Base-by-base conservation (phyloP, 2,888 invertebrate genomes). In the Microctonus brassicae region DNA sequence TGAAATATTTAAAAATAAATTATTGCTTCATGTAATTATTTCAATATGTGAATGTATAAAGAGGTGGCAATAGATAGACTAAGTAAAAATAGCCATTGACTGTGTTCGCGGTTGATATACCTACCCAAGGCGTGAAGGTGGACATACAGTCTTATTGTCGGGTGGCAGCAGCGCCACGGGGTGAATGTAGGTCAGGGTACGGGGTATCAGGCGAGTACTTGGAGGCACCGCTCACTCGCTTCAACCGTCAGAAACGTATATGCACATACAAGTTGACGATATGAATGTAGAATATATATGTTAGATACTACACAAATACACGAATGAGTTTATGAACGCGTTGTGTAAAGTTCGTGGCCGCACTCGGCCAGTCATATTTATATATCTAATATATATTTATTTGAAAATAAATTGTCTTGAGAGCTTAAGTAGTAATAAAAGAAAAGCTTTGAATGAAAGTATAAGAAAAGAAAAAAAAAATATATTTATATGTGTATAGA, bases 121-220 rank as follows among this genome's bases (percentile, higher is more conserved):
- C 79, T 17, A 47, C 17, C 47, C 17, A 17, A 47, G 78, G 74
- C 66, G 72, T 75, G 72, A 69, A 60, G 61, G 36, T 76, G 77
- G 76, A 77, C 77, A 47, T 7, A n/a, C n/a, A 68, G 58, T 73
- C 71, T 74, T 72, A 73, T 72, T 69, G 69, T 74, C 52, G 63
- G 68, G 57, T 64, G 55, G 64, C 76, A 73, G 47, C 47, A 47
- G 75, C 73, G 75, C 78, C 74, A 68, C 69, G 71, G 73, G 76
- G 78, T 81, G 71, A 82, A 83, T 83, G 82, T 83, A 83, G 83
- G 83, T 83, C 83, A 83, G 81, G 83, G 83, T 76, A 76, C 75
- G 70, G 73, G 76, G 82, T 80, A 81, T 71, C 62, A 70, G 73
- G 64, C 70, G 33, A 61, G 61, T 71, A 74, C 76, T 77, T 73